A percentile compares a stretch with the other conserved stretches of the same genome.
Evolutionary conservation across 2,888 invertebrate genomes (phyloP).

Genomic region (Drosophila anceps): DNA sequence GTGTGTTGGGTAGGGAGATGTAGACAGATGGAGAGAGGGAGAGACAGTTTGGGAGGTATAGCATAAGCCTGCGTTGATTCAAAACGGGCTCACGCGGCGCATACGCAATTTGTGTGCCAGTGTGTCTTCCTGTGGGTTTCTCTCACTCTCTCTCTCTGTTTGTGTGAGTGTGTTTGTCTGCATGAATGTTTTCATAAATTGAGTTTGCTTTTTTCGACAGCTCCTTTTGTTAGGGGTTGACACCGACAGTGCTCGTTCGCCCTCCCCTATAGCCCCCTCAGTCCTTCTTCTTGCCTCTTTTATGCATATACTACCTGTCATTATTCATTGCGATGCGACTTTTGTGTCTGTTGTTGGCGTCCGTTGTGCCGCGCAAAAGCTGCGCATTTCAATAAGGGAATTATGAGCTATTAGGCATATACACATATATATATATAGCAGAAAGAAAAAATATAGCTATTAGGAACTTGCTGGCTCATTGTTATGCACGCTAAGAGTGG

Average conservation of each 20-base stretch:
- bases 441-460: slow-evolving; percentile 1
- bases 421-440: slow-evolving; percentile 37
- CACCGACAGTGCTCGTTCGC: slow-evolving; percentile 1
- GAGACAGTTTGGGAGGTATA: background rate
- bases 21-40: background rate
- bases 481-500: slow-evolving; percentile 38
- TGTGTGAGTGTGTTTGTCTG: slow-evolving; percentile 40
- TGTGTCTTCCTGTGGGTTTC: slow-evolving; percentile 18
- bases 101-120: slow-evolving; percentile 68
- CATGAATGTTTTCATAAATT: slow-evolving; percentile 76
- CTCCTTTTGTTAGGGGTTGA: slow-evolving; percentile 48
- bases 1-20: background rate
- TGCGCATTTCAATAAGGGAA: slow-evolving; percentile 68
- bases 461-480: slow-evolving; percentile 32
- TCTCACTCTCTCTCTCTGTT: background rate
- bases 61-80: slow-evolving; percentile 37
- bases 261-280: background rate
- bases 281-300: background rate
- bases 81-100: slow-evolving; percentile 63
- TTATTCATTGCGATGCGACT: slow-evolving; percentile 50
- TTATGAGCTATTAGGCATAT: slow-evolving; percentile 68
- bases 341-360: slow-evolving; percentile 29
- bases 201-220: slow-evolving; percentile 77
- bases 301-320: slow-evolving; percentile 49
- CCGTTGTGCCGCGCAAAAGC: slow-evolving; percentile 9